phyloP scores from a whole-genome alignment of 2,113 vertebrate species.

The Pachyramphus minor region DNA sequence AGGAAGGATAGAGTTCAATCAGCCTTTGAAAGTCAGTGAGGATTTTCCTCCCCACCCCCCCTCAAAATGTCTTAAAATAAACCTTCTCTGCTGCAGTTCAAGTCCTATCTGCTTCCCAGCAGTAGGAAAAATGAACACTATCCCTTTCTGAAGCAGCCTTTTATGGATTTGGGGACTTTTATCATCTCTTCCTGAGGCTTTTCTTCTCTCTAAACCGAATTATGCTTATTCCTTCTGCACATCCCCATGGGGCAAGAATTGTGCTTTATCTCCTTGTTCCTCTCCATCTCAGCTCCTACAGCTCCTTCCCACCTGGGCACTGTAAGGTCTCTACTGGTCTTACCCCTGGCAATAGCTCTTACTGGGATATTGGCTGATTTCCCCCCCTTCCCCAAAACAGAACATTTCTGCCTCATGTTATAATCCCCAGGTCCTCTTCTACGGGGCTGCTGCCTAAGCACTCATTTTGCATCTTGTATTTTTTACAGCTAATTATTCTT shows the following conservation, averaged over 20 bases:
- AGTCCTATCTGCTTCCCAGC: not conserved
- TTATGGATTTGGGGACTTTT: not conserved
- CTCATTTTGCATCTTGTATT: not conserved
- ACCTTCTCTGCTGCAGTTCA: not conserved
- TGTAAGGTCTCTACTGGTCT: not conserved
- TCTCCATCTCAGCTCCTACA: not conserved
- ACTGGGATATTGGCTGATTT: not conserved
- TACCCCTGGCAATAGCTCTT: not conserved
- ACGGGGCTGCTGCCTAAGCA: not conserved
- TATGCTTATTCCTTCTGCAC: not conserved
- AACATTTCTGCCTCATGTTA: not conserved
- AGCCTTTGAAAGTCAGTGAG: not conserved
- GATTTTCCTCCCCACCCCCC: too few relatives aligned
- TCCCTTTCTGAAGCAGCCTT: not conserved
- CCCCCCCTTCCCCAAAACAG: not conserved
- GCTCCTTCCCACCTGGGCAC: not conserved
- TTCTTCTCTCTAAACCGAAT: not conserved
- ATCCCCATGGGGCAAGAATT: fast-evolving
- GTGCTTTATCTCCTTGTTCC: not conserved
- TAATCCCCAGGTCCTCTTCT: not conserved
- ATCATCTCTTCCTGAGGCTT: not conserved
- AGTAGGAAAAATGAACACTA: not conserved
- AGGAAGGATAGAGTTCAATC: not conserved
- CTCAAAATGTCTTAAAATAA: not conserved
- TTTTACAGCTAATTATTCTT: conserved; percentile 29